These are phyloP conservation scores for Brachionus asplanchnoidis DNA, from an alignment of 1,140 invertebrate species.

Conservation along the genomic window DNA sequence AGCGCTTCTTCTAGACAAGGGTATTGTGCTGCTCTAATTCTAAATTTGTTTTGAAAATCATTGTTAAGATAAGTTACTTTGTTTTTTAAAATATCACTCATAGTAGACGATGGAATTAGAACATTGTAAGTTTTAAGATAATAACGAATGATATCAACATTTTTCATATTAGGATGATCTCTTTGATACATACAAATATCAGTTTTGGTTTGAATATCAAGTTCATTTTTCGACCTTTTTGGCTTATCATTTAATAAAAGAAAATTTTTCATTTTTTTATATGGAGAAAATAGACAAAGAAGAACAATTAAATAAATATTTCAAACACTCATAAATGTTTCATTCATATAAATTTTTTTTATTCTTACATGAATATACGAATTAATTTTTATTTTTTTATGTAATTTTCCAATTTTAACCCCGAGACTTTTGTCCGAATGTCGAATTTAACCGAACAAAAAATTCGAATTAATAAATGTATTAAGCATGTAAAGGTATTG, in stretches of 20 bases:
- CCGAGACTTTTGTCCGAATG: too few relatives aligned
- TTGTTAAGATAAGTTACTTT: background rate
- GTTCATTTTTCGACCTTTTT: background rate
- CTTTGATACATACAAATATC: background rate
- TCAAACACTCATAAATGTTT: too few relatives aligned
- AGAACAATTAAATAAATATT: too few relatives aligned
- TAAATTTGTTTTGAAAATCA: background rate
- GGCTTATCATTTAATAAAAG: background rate
- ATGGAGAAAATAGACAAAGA: too few relatives aligned
- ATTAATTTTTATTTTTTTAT: too few relatives aligned
- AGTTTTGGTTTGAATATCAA: background rate
- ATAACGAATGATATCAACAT: background rate
- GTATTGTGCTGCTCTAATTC: background rate
- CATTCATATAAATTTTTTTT: too few relatives aligned
- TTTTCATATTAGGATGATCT: background rate
- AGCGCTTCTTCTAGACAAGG: background rate
- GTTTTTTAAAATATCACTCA: background rate
- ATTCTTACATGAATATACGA: too few relatives aligned
- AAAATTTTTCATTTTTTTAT: too few relatives aligned
- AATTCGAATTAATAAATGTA: too few relatives aligned
- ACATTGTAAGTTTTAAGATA: background rate
- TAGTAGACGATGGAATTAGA: background rate
- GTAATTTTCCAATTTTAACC: too few relatives aligned
- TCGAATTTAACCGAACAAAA: too few relatives aligned
- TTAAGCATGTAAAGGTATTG: too few relatives aligned